These are phyloP conservation scores for Danio choprae DNA, from an alignment of 2,797 vertebrate species.

Conservation along the genomic window DNA sequence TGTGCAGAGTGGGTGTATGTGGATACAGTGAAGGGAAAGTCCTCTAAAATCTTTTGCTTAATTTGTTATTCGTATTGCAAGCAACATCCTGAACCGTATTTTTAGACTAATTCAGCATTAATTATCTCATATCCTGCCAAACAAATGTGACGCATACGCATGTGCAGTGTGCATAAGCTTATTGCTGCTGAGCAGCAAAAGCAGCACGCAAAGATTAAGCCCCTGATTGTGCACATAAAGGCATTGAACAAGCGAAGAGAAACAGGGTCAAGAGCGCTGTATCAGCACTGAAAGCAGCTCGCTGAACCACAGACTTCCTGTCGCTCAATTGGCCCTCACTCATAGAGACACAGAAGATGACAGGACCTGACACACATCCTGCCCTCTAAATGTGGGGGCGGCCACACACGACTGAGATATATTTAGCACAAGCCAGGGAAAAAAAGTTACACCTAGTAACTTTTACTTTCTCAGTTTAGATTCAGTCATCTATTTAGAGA, in stretches of 20 bases:
- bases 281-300: conserved; percentile 40
- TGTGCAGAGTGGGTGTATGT: conserved; percentile 6
- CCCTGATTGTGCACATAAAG: conserved; percentile 26
- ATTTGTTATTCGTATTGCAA: not conserved
- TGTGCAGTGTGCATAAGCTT: not conserved
- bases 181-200: not conserved
- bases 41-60: not conserved
- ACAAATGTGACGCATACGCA: not conserved
- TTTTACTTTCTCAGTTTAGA: not conserved
- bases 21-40: conserved; percentile 20
- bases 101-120: not conserved
- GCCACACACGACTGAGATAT: conserved; percentile 43
- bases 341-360: conserved; percentile 21
- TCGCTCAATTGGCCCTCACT: conserved; percentile 15
- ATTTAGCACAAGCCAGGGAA: conserved; percentile 46
- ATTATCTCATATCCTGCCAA: not conserved
- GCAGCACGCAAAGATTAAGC: conserved; percentile 26
- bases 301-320: conserved; percentile 62
- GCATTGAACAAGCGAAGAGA: conserved; percentile 29
- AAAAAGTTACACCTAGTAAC: not conserved
- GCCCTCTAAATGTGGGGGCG: conserved; percentile 58
- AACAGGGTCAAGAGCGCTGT: conserved; percentile 29
- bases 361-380: conserved; percentile 59
- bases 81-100: not conserved
- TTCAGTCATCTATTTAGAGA: not conserved